Evolutionary conservation across 2,113 vertebrate species (phyloP), one percentile per base, ranked within the genome.

Genomic region (Gambusia holbrooki): DNA sequence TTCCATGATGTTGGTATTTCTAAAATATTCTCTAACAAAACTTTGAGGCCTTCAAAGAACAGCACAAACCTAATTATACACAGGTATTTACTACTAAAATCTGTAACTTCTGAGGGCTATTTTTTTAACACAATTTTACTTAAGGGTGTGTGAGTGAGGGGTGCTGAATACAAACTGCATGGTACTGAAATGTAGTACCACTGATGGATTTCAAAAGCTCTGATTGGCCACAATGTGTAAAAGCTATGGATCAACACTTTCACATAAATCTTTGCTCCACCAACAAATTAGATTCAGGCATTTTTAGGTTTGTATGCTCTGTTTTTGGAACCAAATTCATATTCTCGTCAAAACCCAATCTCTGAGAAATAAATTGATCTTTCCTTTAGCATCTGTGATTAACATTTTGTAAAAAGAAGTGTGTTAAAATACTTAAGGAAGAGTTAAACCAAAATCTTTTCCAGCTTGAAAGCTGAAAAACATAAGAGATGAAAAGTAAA

Each of bases 281-380:
- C 14, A 51, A 76, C 68, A 45, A 48, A 19, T 27, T 54, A 79
- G 54, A 66, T 60, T 37, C n/a, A 32, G 42, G 45, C 69, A 58
- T 70, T 66, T 81, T 69, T 27, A 68, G 29, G 15, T 65, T 27
- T 71, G 13, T 35, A 27, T 30, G 42, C 48, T 66, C 4, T 60
- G 35, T 79, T 80, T 73, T 64, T 35, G 64, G 22, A 66, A 40
- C 22, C 8, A 45, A 78, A 82, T 83, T 70, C 58, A 76, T 80
- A 67, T 54, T 69, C 40, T 37, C 29, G 35, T 71, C 22, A 40
- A 48, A 69, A 78, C 37, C 28, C 32, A 10, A 25, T 65, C 66
- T 58, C 30, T 58, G 29, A 62, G 19, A 84, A 70, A 66, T 69
- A 28, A 65, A 12, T 48, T 33, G 66, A 76, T 68, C 15, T 61